Base-by-base conservation (phyloP, 1,140 invertebrate genomes). In the Drosophila albomicans region DNA sequence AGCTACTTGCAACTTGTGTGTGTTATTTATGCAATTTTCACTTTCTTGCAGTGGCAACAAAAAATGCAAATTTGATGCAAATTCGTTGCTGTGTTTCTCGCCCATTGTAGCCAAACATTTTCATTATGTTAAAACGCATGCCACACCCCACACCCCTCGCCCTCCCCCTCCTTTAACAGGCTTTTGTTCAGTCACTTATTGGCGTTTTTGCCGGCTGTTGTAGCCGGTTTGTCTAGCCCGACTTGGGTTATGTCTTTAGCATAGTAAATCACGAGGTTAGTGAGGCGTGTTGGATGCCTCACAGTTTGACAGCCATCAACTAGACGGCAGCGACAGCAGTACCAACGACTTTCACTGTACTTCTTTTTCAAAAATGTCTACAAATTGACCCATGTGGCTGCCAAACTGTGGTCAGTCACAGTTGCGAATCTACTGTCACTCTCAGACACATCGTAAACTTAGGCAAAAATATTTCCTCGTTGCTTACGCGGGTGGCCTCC, bases 1-100 rank as follows among this genome's bases (percentile, higher is more conserved):
- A 51, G 62, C 49, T 46, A 61, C 65, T 62, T 62, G 35, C 35
- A 38, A 38, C 10, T 38, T 10, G 35, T 38, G 51, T 54, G 54
- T 54, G 54, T 70, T 86, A 74, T 84, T 88, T 79, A 87, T 82
- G 84, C 84, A 84, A 87, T 87, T 87, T 88, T 88, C 84, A 88
- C 85, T 88, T 87, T 87, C 78, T 81, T 75, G 68, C 63, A 71
- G 41, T 15, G 58, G 51, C 63, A 65, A 63, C 30, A 48, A 57
- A 54, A 64, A 65, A 88, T 87, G 84, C 63, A 87, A 88, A 87
- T 87, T 66, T 69, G 32, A 58, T 79, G 64, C 61, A 76, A 80
- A 74, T 54, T 54, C 45, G 38, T 56, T 82, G 75, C 66, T 78
- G 71, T 59, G 52, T 70, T 75, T 35, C 28, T 41, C 25, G 20